Conservation (phyloP, 1,140 invertebrate species). For the Galleria mellonella region DNA sequence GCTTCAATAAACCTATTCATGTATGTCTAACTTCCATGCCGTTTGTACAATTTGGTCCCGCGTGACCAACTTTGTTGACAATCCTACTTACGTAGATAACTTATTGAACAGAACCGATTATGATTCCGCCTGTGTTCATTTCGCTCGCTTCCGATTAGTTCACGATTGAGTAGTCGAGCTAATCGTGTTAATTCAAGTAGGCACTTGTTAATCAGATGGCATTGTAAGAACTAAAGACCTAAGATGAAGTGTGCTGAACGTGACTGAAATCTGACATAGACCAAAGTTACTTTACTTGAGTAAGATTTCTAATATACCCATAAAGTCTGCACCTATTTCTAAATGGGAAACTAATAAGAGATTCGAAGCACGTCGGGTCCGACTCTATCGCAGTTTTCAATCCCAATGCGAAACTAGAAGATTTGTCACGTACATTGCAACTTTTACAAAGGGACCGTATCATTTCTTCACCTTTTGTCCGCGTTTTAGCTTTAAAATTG, state of each 20-base stretch:
- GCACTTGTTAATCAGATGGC: slow-evolving; percentile 24
- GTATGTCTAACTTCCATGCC: not conserved
- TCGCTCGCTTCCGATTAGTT: slow-evolving; percentile 31
- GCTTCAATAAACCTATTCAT: slow-evolving; percentile 6
- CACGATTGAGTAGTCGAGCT: slow-evolving; percentile 21
- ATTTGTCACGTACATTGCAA: slow-evolving; percentile 67
- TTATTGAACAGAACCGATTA: slow-evolving; percentile 15
- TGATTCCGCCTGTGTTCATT: slow-evolving; percentile 28
- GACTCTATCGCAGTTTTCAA: slow-evolving; percentile 70
- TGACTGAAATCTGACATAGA: slow-evolving; percentile 22
- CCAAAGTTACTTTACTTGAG: slow-evolving; percentile 16
- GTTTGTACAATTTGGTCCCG: too few relatives aligned
- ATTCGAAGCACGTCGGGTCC: slow-evolving; percentile 52
- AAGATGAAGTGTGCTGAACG: slow-evolving; percentile 19
- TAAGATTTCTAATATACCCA: slow-evolving; percentile 33
- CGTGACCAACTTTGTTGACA: not conserved
- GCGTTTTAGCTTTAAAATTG: slow-evolving; percentile 13
- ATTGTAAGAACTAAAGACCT: slow-evolving; percentile 20
- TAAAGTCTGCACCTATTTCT: slow-evolving; percentile 42
- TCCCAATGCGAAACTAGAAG: slow-evolving; percentile 57
- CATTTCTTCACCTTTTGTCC: slow-evolving; percentile 42
- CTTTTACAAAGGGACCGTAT: slow-evolving; percentile 54
- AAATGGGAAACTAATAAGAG: slow-evolving; percentile 47
- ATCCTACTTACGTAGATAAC: not conserved
- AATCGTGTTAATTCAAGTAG: slow-evolving; percentile 39